A percentile compares a stretch with the other conserved stretches of the same genome.
Evolutionary conservation across 2,797 vertebrate genomes (phyloP).

Genomic region (Melanotaenia boesemani): DNA sequence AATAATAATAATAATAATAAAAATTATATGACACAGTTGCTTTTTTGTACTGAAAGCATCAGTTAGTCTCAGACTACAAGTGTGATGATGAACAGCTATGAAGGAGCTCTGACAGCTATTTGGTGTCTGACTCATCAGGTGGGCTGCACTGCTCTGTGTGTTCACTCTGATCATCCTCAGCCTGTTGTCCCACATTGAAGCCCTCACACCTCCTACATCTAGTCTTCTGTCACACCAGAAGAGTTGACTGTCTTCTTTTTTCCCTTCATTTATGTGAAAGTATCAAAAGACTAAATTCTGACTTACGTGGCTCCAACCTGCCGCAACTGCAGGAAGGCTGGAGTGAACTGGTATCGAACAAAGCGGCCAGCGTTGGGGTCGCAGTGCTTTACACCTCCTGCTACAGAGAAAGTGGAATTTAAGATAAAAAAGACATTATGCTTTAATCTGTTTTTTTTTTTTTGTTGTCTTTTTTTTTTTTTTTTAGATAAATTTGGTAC

Average conservation of each 20-base stretch:
- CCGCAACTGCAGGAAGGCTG: conserved; percentile 93
- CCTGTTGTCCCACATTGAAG: conserved; percentile 36
- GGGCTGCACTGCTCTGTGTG: conserved; percentile 29
- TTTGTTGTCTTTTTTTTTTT: too few relatives aligned
- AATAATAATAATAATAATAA: too few relatives aligned
- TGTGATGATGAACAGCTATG: conserved; percentile 30
- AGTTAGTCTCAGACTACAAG: conserved; percentile 34
- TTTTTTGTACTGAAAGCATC: conserved; percentile 25
- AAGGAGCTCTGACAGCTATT: conserved; percentile 33
- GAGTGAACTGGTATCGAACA: conserved; percentile 97
- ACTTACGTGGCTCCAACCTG: conserved; percentile 99
- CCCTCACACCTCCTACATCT: conserved; percentile 55
- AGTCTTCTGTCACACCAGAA: conserved; percentile 19
- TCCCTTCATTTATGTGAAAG: neutral
- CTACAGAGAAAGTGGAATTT: conserved; percentile 36
- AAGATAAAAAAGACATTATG: neutral
- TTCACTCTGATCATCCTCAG: conserved; percentile 38
- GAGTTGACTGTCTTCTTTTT: neutral
- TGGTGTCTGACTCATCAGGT: conserved; percentile 47
- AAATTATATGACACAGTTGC: neutral
- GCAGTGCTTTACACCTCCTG: conserved; percentile 87
- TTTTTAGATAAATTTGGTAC: neutral
- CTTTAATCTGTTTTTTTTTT: neutral
- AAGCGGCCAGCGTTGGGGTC: conserved; percentile 96
- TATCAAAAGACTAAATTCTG: neutral